A percentile compares a stretch with the other conserved stretches of the same genome.
Evolutionary conservation across 2,113 vertebrate genomes (phyloP).

Genomic region (Cochlearius cochlearius): DNA sequence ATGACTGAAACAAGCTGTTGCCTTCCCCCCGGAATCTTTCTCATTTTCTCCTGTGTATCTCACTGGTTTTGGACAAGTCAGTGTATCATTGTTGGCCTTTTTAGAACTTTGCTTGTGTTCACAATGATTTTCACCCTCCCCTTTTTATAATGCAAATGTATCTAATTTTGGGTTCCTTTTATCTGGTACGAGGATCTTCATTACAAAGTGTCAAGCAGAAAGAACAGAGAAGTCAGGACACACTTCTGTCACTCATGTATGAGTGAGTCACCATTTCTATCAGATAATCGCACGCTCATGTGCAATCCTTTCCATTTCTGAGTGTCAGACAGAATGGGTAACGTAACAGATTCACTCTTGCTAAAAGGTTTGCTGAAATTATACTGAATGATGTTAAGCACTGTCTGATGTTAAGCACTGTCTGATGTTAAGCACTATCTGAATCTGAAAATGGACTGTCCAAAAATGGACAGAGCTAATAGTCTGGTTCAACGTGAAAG

Average conservation of each 20-base stretch:
- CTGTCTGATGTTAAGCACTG: neutral
- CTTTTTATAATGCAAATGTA: neutral
- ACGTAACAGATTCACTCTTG: neutral
- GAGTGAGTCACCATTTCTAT: neutral
- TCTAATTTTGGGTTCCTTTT: neutral
- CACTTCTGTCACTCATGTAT: neutral
- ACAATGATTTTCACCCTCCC: neutral
- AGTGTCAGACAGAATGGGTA: neutral
- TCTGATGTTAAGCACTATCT: neutral
- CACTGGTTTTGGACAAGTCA: neutral
- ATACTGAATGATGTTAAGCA: neutral
- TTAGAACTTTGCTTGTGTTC: neutral
- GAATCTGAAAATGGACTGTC: neutral
- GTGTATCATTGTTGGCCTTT: neutral
- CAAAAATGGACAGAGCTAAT: neutral
- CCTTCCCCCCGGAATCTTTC: neutral
- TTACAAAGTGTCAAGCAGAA: neutral
- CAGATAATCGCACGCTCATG: neutral
- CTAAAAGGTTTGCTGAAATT: constrained; percentile 10
- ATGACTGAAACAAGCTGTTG: neutral
- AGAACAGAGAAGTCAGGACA: neutral
- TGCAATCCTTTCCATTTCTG: neutral
- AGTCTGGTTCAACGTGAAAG: neutral
- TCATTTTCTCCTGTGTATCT: neutral
- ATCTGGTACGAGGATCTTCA: neutral